Evolutionary conservation across 2,797 vertebrate species (phyloP).

Genomic region (Cichlasoma orientale): DNA sequence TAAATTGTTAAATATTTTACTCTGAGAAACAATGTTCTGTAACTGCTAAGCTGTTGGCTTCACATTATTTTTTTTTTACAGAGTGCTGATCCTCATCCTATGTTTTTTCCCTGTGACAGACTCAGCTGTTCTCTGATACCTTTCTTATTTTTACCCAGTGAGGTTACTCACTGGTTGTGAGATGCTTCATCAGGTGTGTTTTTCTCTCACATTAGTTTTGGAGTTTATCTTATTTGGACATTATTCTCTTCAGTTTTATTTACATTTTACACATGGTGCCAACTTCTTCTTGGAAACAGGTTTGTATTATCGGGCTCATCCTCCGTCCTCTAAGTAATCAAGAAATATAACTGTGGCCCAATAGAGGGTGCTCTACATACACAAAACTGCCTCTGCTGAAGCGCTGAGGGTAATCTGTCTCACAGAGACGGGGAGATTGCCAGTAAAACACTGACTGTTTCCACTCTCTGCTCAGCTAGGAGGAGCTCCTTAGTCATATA

Average conservation of each 20-base stretch:
- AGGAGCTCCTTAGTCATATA: constrained; percentile 77
- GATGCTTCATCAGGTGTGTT: neutral
- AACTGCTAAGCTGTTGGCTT: too few relatives aligned
- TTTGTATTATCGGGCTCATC: neutral
- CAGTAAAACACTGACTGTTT: constrained; percentile 75
- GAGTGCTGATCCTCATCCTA: neutral
- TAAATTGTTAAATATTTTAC: too few relatives aligned
- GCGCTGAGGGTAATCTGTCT: constrained; percentile 24
- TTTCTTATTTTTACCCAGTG: neutral
- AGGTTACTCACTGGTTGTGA: neutral
- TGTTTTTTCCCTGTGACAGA: neutral
- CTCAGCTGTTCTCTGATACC: too few relatives aligned
- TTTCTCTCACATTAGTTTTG: neutral
- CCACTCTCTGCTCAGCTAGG: constrained; percentile 41
- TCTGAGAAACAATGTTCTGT: too few relatives aligned
- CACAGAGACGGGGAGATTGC: constrained; percentile 24
- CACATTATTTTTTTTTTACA: accelerated
- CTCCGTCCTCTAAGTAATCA: neutral
- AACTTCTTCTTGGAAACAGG: too few relatives aligned
- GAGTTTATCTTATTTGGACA: neutral
- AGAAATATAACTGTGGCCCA: constrained; percentile 26
- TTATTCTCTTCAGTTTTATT: neutral
- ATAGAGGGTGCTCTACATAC: constrained; percentile 50
- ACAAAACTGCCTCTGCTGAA: neutral
- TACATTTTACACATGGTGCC: neutral